Percentiles rank a stretch among this genome's conserved stretches.
These are phyloP conservation scores for Beroe ovata DNA, from an alignment of 37 sponge, comb jelly and placozoan genomes.

Conservation along the genomic window DNA sequence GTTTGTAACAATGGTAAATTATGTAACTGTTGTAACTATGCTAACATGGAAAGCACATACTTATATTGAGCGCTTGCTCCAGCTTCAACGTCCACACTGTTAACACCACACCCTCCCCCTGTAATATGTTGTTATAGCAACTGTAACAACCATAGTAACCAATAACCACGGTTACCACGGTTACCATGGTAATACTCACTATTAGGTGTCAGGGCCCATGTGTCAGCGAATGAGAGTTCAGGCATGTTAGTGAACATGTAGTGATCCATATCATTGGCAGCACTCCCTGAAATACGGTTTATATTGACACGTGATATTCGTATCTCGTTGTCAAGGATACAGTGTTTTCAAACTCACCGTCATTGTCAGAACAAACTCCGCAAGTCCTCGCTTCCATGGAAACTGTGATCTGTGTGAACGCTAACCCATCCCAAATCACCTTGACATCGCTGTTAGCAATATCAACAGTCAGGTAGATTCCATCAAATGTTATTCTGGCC, in stretches of 20 bases:
- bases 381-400: neutral
- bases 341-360: constrained; percentile 4
- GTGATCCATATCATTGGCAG: neutral
- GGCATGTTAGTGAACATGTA: neutral
- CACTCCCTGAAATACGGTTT: neutral
- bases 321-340: too few relatives aligned
- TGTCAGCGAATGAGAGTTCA: constrained; percentile 10
- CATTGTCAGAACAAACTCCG: constrained; percentile 9
- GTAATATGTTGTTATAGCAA: neutral
- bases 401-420: neutral
- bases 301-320: neutral
- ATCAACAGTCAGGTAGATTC: neutral
- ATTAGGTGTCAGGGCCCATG: neutral
- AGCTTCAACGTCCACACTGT: too few relatives aligned
- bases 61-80: too few relatives aligned
- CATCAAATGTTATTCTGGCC: neutral
- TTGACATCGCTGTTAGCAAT: neutral
- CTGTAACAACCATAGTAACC: constrained; percentile 31
- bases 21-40: too few relatives aligned
- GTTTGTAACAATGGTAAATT: too few relatives aligned
- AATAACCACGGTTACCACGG: neutral
- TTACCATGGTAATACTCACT: constrained; percentile 16
- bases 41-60: too few relatives aligned
- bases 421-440: neutral
- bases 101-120: neutral